Conservation (phyloP, 2,888 invertebrate genomes). For the Aradus depressus region DNA sequence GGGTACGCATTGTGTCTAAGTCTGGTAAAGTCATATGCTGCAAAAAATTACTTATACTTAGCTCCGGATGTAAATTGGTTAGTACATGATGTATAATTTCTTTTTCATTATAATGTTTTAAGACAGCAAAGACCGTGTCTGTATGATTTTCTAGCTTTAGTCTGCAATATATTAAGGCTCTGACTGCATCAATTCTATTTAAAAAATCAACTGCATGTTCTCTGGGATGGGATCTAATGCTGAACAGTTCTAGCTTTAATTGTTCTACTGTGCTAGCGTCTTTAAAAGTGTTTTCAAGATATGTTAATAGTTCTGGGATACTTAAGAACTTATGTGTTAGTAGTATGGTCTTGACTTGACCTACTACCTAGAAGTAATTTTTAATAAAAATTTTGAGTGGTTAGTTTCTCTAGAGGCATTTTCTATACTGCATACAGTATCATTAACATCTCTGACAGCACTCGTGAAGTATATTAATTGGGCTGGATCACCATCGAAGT, state of each 20-base stretch:
- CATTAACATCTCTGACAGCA: neutral
- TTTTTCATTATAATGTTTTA: neutral
- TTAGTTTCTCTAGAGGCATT: neutral
- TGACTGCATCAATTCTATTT: neutral
- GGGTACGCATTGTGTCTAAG: neutral
- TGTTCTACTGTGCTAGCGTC: neutral
- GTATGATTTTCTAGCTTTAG: neutral
- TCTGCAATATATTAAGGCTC: neutral
- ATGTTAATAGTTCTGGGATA: neutral
- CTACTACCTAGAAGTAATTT: neutral
- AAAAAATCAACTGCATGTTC: neutral
- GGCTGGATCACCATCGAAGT: neutral
- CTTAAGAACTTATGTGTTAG: neutral
- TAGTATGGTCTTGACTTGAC: neutral
- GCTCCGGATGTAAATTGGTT: neutral
- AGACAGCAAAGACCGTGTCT: neutral
- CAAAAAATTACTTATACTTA: conserved; percentile 1
- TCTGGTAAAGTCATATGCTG: neutral
- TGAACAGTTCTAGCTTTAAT: neutral
- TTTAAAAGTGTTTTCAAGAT: neutral
- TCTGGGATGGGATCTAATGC: neutral
- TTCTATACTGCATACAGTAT: neutral
- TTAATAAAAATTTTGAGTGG: neutral
- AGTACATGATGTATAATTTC: neutral
- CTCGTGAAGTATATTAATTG: neutral